Conservation (phyloP, 1,140 invertebrate species). For the Drosophila parvula region DNA sequence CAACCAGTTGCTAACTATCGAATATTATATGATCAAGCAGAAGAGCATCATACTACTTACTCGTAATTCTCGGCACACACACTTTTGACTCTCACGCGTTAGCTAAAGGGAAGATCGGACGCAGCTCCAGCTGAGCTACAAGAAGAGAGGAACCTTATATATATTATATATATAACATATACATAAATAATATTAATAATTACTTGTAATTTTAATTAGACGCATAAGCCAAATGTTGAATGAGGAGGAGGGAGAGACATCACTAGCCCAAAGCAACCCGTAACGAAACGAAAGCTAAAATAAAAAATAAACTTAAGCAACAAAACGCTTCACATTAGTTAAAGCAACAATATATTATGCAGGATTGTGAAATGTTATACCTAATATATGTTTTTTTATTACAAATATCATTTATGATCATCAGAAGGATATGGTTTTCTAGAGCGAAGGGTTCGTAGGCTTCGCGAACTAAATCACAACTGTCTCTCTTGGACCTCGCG, state of each 20-base stretch:
- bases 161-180: conserved; percentile 59
- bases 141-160: conserved; percentile 46
- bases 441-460: conserved; percentile 3
- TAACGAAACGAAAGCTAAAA: conserved; percentile 31
- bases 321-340: conserved; percentile 51
- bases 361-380: conserved; percentile 9
- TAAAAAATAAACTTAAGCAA: conserved; percentile 14
- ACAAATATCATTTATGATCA: conserved; percentile 5
- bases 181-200: conserved; percentile 69
- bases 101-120: conserved; percentile 40
- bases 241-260: conserved; percentile 24
- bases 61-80: conserved; percentile 68
- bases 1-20: conserved; percentile 50
- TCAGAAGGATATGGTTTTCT: conserved; percentile 12
- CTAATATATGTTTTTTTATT: not conserved
- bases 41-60: conserved; percentile 18
- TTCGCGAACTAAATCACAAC: conserved; percentile 31
- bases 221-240: conserved; percentile 57
- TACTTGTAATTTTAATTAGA: conserved; percentile 74
- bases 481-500: conserved; percentile 33
- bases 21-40: conserved; percentile 26
- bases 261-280: conserved; percentile 36
- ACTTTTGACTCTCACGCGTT: conserved; percentile 74
- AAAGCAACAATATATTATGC: conserved; percentile 19
- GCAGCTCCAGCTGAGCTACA: conserved; percentile 43